Percentiles rank a stretch among this genome's conserved stretches.
These are phyloP conservation scores for Dryobotodes eremita DNA, from an alignment of 2,888 invertebrate genomes.

Conservation along the genomic window DNA sequence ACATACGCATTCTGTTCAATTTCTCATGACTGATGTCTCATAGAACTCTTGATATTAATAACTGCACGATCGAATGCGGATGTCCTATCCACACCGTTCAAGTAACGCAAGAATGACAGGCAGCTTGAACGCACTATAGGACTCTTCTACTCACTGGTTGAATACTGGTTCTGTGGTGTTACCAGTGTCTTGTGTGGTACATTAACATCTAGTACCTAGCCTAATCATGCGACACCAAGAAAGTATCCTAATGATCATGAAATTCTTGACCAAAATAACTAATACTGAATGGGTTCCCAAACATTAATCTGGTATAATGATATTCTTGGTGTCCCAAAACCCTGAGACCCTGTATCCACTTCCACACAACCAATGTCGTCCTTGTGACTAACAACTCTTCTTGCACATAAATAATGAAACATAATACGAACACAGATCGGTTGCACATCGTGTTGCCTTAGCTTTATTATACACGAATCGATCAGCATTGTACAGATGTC, in stretches of 20 bases:
- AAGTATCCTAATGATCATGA: conserved; percentile 33
- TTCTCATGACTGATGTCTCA: conserved; percentile 28
- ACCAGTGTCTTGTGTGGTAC: conserved; percentile 75
- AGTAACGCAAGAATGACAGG: conserved; percentile 79
- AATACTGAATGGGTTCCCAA: conserved; percentile 48
- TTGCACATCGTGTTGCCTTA: conserved; percentile 58
- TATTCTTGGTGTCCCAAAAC: conserved; percentile 68
- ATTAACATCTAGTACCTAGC: conserved; percentile 78
- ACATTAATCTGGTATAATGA: conserved; percentile 41
- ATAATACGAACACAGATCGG: conserved; percentile 61
- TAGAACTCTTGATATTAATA: conserved; percentile 38
- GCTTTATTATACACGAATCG: conserved; percentile 55
- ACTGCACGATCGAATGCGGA: conserved; percentile 69
- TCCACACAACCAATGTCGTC: conserved; percentile 83
- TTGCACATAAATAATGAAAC: conserved; percentile 78
- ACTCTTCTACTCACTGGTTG: conserved; percentile 82
- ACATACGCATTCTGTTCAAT: conserved; percentile 58
- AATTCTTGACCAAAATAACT: conserved; percentile 44
- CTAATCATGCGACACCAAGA: conserved; percentile 68
- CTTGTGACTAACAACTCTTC: conserved; percentile 89
- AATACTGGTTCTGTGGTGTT: conserved; percentile 82
- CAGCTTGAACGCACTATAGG: conserved; percentile 78
- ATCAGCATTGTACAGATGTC: conserved; percentile 62
- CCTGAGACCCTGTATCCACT: conserved; percentile 78
- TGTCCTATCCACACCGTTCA: conserved; percentile 77